Conservation (phyloP, 2,113 vertebrate species). For the Poeciliopsis occidentalis region DNA sequence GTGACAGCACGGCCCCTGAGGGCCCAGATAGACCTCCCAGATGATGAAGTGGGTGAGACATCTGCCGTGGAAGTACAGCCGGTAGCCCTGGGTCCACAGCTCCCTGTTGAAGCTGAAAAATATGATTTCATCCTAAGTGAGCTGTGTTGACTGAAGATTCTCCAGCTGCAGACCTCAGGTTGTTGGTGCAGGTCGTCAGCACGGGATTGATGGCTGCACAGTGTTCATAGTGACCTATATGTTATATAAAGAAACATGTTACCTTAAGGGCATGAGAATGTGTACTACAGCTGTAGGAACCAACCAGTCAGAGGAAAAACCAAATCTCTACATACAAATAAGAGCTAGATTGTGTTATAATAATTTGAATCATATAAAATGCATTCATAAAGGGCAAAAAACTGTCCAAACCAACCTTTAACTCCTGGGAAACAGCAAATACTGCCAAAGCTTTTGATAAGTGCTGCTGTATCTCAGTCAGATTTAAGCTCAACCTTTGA, state of each 20-base stretch:
- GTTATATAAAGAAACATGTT: constrained; percentile 13
- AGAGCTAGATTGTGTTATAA: too few relatives aligned
- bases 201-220: constrained; percentile 47
- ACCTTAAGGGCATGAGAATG: background rate
- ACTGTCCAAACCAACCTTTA: too few relatives aligned
- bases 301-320: background rate
- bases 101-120: constrained; percentile 58
- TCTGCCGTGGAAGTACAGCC: constrained; percentile 65
- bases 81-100: constrained; percentile 58
- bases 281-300: background rate
- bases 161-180: constrained; percentile 41
- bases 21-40: constrained; percentile 53
- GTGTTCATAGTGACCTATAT: constrained; percentile 25
- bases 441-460: too few relatives aligned
- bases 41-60: constrained; percentile 66
- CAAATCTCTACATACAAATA: background rate
- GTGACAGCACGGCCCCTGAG: constrained; percentile 46
- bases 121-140: constrained; percentile 55
- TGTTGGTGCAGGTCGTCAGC: constrained; percentile 28
- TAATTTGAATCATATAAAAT: too few relatives aligned
- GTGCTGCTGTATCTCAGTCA: too few relatives aligned
- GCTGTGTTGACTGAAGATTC: constrained; percentile 54
- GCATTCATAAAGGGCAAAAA: too few relatives aligned
- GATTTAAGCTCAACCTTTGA: too few relatives aligned
- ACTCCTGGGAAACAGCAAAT: too few relatives aligned